phyloP scores from a whole-genome alignment of 2,797 vertebrate genomes.

The Hippopotamyrus pictus region DNA sequence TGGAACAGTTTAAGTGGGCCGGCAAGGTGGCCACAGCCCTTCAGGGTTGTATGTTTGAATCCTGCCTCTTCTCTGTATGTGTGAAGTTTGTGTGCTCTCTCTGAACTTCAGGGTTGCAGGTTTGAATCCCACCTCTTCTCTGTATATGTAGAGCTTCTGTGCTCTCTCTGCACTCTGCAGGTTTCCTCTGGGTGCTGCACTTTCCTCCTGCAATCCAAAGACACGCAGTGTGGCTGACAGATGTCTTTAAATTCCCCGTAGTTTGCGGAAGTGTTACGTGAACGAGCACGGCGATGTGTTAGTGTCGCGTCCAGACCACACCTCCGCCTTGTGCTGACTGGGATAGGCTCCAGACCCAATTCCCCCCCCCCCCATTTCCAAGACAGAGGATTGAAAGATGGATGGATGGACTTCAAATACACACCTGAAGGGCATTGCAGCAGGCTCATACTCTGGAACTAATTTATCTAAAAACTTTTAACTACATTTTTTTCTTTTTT shows the following conservation, averaged over 20 bases:
- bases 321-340: not conserved
- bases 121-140: not conserved
- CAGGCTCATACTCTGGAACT: not conserved
- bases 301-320: not conserved
- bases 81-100: not conserved
- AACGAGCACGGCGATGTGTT: not conserved
- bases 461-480: not conserved
- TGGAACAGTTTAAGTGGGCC: not conserved
- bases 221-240: not conserved
- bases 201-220: not conserved
- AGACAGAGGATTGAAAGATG: not conserved
- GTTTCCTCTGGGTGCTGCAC: not conserved
- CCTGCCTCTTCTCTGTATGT: not conserved
- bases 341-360: not conserved
- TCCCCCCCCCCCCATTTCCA: not conserved
- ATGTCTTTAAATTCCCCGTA: not conserved
- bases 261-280: not conserved
- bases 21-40: not conserved
- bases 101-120: not conserved
- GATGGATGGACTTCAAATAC: not conserved
- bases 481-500: not conserved
- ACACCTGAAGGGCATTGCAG: not conserved
- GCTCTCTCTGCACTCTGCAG: not conserved
- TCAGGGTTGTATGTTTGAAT: not conserved
- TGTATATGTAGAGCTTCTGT: not conserved